These are phyloP conservation scores for Tarsius wallacei DNA, from an alignment of 2,797 vertebrate genomes.

Conservation along the genomic window DNA sequence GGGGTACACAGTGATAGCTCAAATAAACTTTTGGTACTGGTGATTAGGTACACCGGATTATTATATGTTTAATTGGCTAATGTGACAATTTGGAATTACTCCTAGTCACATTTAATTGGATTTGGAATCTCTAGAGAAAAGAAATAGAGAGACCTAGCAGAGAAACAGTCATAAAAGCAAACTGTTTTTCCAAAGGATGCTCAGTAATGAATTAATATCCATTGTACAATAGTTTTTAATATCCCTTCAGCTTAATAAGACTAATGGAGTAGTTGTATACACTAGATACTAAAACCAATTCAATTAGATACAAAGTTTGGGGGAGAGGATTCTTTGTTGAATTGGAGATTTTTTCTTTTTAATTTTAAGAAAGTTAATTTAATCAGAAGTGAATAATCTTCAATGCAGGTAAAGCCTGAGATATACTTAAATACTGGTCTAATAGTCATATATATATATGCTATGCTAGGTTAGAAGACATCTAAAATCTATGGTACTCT, in stretches of 20 bases:
- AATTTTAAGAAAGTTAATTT: slow-evolving; percentile 80
- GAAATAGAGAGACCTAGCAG: slow-evolving; percentile 86
- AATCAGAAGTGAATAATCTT: slow-evolving; percentile 85
- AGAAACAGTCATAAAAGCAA: slow-evolving; percentile 91
- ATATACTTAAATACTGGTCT: slow-evolving; percentile 43
- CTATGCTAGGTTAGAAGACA: slow-evolving; percentile 60
- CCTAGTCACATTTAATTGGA: slow-evolving; percentile 93
- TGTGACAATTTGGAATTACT: slow-evolving; percentile 93
- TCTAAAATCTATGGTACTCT: slow-evolving; percentile 41
- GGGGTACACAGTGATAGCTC: slow-evolving; percentile 88
- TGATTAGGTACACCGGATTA: slow-evolving; percentile 93
- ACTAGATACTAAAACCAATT: slow-evolving; percentile 87
- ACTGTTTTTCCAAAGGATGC: slow-evolving; percentile 90
- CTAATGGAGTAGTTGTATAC: slow-evolving; percentile 86
- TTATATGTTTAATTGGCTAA: slow-evolving; percentile 93
- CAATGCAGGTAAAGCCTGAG: slow-evolving; percentile 78
- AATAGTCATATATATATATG: neutral
- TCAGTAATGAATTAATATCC: slow-evolving; percentile 91
- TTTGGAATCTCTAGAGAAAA: slow-evolving; percentile 91
- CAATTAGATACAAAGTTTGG: slow-evolving; percentile 84
- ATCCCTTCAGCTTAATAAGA: slow-evolving; percentile 89
- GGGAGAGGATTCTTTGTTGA: slow-evolving; percentile 67
- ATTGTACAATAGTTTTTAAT: slow-evolving; percentile 90
- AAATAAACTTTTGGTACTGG: slow-evolving; percentile 92
- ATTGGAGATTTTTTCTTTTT: slow-evolving; percentile 74